Conservation (phyloP, 2,888 invertebrate species). For the Unio pictorum region DNA sequence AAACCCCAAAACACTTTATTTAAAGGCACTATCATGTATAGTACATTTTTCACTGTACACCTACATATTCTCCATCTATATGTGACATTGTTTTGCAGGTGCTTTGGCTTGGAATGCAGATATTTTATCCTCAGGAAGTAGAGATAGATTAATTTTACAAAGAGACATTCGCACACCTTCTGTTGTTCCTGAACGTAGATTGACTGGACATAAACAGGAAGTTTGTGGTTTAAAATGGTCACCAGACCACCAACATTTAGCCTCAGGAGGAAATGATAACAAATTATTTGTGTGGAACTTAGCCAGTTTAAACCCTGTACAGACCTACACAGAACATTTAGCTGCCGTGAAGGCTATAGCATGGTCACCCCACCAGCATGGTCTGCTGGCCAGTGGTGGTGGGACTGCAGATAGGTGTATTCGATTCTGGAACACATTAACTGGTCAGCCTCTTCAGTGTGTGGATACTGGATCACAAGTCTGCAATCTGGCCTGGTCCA, state of each 20-base stretch:
- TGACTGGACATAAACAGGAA: conserved; percentile 96
- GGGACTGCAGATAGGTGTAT: conserved; percentile 99
- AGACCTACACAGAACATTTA: conserved; percentile 96
- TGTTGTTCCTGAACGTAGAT: conserved; percentile 70
- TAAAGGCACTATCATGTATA: background rate
- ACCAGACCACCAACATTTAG: conserved; percentile 95
- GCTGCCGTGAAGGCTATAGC: conserved; percentile 96
- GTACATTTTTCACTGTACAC: background rate
- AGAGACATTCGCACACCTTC: conserved; percentile 84
- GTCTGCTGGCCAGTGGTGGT: conserved; percentile 95
- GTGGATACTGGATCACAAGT: conserved; percentile 98
- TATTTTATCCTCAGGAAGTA: conserved; percentile 92
- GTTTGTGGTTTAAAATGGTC: conserved; percentile 98
- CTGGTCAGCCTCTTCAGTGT: conserved; percentile 97
- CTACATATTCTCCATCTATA: background rate
- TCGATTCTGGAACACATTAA: conserved; percentile 98
- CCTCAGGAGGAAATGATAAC: conserved; percentile 99
- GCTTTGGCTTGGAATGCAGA: conserved; percentile 99
- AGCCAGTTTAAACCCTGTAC: conserved; percentile 80
- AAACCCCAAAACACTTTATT: no score
- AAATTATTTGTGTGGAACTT: conserved; percentile 92
- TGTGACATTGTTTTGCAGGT: conserved; percentile 73
- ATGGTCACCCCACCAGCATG: conserved; percentile 99
- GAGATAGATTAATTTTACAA: conserved; percentile 94
- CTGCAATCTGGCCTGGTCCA: conserved; percentile 98